A percentile compares a stretch with the other conserved stretches of the same genome.
These are phyloP conservation scores for Neotoma lepida DNA, from an alignment of 2,113 vertebrate species.

Conservation along the genomic window DNA sequence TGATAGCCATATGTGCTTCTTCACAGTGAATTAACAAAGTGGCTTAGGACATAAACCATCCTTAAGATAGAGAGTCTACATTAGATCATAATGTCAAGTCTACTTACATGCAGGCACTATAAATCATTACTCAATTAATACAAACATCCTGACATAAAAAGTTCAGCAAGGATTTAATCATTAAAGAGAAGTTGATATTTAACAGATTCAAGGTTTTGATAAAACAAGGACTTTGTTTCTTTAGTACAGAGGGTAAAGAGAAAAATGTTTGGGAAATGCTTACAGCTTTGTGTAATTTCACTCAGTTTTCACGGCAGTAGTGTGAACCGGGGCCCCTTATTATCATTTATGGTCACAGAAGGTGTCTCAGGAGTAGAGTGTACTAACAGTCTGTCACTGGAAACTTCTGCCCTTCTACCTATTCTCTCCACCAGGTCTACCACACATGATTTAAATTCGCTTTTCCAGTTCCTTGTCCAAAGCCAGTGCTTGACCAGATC, in stretches of 20 bases:
- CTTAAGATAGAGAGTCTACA: neutral
- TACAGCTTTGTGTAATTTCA: neutral
- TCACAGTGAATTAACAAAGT: constrained; percentile 4
- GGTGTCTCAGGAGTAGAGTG: neutral
- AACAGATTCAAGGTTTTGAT: constrained; percentile 47
- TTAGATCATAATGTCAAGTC: neutral
- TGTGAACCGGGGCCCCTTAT: neutral
- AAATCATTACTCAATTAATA: constrained; percentile 47
- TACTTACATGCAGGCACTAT: neutral
- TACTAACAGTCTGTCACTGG: neutral
- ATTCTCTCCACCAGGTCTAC: neutral
- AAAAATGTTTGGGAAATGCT: constrained; percentile 11
- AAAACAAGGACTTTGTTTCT: constrained; percentile 53
- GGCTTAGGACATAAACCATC: constrained; percentile 1
- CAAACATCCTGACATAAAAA: constrained; percentile 55
- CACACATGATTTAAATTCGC: neutral
- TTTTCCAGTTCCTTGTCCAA: neutral
- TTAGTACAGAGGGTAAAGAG: constrained; percentile 38
- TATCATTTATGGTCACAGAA: neutral
- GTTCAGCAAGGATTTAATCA: constrained; percentile 60
- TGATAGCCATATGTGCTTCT: constrained; percentile 11
- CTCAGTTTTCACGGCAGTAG: neutral
- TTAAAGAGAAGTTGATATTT: constrained; percentile 65
- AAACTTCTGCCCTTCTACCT: neutral
- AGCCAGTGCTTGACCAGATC: neutral